Percentiles rank a stretch among this genome's conserved stretches.
Conservation (phyloP, 2,113 vertebrate species). For the Myiopsitta monachus region DNA sequence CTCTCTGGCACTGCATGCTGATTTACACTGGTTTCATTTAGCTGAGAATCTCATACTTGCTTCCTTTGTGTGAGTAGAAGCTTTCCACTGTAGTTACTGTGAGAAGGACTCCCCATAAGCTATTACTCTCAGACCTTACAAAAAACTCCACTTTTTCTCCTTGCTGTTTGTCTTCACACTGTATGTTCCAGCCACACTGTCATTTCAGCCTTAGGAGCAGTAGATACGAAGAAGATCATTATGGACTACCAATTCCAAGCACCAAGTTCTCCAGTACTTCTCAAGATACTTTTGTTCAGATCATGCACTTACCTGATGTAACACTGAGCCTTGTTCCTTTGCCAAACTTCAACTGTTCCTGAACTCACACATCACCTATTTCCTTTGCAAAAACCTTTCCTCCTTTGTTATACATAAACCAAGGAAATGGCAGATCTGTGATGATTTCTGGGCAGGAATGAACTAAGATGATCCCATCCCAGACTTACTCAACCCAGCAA, state of each 20-base stretch:
- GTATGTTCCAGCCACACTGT: not conserved
- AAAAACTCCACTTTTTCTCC: rapidly evolving
- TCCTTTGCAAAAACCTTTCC: slow-evolving; percentile 53
- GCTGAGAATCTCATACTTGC: not conserved
- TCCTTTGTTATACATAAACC: not conserved
- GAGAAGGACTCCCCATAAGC: not conserved
- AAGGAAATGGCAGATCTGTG: not conserved
- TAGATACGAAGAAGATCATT: not conserved
- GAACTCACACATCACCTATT: slow-evolving; percentile 34
- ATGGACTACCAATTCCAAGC: not conserved
- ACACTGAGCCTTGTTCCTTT: slow-evolving; percentile 58
- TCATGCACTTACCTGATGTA: slow-evolving; percentile 60
- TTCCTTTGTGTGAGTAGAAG: not conserved
- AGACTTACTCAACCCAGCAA: not conserved
- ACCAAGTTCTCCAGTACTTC: not conserved
- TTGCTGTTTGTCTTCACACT: not conserved
- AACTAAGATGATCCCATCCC: not conserved
- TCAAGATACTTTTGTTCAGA: not conserved
- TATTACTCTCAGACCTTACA: not conserved
- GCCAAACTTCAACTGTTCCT: not conserved
- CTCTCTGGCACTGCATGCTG: not conserved
- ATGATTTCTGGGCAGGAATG: not conserved
- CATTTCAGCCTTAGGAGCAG: not conserved
- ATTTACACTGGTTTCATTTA: not conserved
- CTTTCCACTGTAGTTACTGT: not conserved